phyloP scores from a whole-genome alignment of 1,140 invertebrate genomes.

The Drosophila navojoa region DNA sequence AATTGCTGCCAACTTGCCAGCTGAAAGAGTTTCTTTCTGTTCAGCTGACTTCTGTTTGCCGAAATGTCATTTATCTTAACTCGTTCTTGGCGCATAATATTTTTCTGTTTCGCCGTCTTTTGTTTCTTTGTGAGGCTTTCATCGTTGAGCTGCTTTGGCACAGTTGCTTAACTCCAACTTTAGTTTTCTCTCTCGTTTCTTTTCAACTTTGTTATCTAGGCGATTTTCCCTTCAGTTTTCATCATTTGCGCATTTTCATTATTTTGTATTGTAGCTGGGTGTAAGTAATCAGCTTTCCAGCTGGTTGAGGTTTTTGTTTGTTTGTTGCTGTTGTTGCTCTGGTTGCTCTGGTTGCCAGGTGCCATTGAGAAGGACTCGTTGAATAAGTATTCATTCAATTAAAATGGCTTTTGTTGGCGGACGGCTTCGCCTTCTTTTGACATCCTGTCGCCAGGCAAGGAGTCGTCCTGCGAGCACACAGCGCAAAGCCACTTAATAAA shows the following conservation, averaged over 20 bases:
- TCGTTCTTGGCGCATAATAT: neutral
- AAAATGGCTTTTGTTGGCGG: constrained; percentile 48
- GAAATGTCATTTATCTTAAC: neutral
- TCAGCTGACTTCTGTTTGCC: neutral
- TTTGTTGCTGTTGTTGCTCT: constrained; percentile 16
- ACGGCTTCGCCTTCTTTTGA: constrained; percentile 21
- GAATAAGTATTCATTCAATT: constrained; percentile 58
- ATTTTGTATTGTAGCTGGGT: constrained; percentile 22
- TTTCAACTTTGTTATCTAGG: constrained; percentile 34
- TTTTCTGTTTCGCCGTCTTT: constrained; percentile 1
- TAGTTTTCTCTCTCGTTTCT: neutral
- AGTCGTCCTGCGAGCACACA: constrained; percentile 3
- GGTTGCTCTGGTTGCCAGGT: constrained; percentile 11
- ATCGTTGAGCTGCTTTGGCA: constrained; percentile 2
- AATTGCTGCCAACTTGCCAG: no score
- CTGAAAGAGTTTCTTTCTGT: neutral
- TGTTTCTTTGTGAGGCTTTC: constrained; percentile 12
- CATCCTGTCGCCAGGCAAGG: constrained; percentile 17
- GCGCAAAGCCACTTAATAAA: constrained; percentile 70
- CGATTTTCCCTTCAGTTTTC: constrained; percentile 17
- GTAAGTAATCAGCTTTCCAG: constrained; percentile 50
- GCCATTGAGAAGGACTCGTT: constrained; percentile 32
- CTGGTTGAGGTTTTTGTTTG: constrained; percentile 44
- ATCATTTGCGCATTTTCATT: constrained; percentile 25
- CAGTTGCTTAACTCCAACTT: constrained; percentile 12